Percentiles rank a stretch among this genome's conserved stretches.
These are phyloP conservation scores for Cepphus grylle DNA, from an alignment of 2,113 vertebrate species.

Conservation along the genomic window DNA sequence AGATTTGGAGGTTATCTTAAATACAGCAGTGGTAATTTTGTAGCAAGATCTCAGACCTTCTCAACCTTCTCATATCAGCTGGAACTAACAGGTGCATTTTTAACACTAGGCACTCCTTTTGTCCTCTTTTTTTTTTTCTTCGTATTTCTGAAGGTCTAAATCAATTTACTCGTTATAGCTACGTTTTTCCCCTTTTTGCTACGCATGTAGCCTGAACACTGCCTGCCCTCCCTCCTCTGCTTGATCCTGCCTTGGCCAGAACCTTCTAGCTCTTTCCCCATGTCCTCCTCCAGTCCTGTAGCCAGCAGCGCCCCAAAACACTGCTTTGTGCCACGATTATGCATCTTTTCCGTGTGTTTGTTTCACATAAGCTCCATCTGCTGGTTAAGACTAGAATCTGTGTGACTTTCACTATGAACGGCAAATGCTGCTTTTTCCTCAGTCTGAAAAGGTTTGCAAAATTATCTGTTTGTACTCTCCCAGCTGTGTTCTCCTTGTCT, in stretches of 20 bases:
- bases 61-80: neutral
- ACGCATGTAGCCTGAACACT: neutral
- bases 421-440: neutral
- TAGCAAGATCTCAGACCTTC: neutral
- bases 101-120: neutral
- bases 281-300: neutral
- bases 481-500: neutral
- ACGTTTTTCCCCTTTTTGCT: neutral
- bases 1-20: neutral
- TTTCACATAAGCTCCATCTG: conserved; percentile 55
- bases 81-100: neutral
- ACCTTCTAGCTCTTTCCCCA: neutral
- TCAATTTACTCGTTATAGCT: neutral
- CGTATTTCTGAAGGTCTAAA: neutral
- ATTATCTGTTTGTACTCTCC: neutral
- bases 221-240: neutral
- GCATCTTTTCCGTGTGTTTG: neutral
- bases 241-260: neutral
- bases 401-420: neutral
- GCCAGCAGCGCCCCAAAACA: neutral
- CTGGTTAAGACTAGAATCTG: conserved; percentile 6
- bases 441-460: neutral
- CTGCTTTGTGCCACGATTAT: neutral
- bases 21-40: neutral
- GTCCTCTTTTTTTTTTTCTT: neutral